A percentile compares a stretch with the other conserved stretches of the same genome.
Conservation (phyloP, 2,888 invertebrate genomes). For the Phorcus lineatus region DNA sequence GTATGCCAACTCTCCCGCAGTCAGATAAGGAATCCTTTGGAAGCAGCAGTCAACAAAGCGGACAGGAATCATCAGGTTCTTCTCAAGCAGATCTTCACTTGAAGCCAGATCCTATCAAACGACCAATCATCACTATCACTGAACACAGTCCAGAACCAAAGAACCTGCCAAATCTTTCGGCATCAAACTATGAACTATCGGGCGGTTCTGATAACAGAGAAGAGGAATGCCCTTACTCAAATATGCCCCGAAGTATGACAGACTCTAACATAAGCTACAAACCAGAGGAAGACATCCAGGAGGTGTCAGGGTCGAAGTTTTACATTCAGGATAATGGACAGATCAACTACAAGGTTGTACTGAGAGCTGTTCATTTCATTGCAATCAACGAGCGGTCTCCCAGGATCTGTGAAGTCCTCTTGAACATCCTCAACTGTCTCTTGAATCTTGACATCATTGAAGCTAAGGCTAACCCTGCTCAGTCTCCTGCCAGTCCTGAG, state of each 20-base stretch:
- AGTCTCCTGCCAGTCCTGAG: slow-evolving; percentile 31
- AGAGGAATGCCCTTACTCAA: slow-evolving; percentile 79
- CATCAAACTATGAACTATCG: slow-evolving; percentile 37
- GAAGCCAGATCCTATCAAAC: slow-evolving; percentile 42
- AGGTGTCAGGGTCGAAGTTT: slow-evolving; percentile 84
- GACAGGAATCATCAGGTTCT: slow-evolving; percentile 59
- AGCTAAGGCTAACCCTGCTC: slow-evolving; percentile 32
- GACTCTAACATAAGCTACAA: slow-evolving; percentile 73
- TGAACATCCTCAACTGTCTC: slow-evolving; percentile 92
- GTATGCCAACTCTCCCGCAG: slow-evolving; percentile 90
- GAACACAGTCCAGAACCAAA: slow-evolving; percentile 90
- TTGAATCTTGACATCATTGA: slow-evolving; percentile 88
- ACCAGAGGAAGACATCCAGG: slow-evolving; percentile 77
- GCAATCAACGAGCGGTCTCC: slow-evolving; percentile 90
- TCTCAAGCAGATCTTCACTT: slow-evolving; percentile 52
- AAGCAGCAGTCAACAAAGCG: slow-evolving; percentile 60
- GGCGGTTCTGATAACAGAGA: slow-evolving; percentile 77
- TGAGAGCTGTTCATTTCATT: slow-evolving; percentile 89
- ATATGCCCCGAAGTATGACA: slow-evolving; percentile 76
- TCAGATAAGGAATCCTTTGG: slow-evolving; percentile 61
- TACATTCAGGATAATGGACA: slow-evolving; percentile 97
- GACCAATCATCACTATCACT: slow-evolving; percentile 95
- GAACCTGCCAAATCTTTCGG: not conserved
- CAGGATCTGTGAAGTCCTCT: slow-evolving; percentile 92
- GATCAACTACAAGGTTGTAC: slow-evolving; percentile 86